Percentiles rank a stretch among this genome's conserved stretches.
Evolutionary conservation across 2,888 invertebrate genomes (phyloP).

Genomic region (Cosmia trapezina): DNA sequence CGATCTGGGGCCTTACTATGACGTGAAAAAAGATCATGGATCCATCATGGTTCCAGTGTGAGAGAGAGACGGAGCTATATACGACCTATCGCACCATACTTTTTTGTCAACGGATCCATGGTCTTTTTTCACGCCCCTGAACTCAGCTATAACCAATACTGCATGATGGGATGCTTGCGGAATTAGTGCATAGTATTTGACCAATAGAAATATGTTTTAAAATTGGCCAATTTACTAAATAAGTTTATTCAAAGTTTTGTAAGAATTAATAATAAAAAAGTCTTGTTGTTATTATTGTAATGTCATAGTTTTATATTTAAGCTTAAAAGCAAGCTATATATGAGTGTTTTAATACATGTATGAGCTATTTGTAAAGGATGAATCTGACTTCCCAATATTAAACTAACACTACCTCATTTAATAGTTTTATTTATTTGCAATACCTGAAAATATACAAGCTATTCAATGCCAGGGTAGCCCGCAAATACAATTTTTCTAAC

Average conservation of each 20-base stretch:
- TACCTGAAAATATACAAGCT: not conserved
- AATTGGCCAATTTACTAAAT: conserved; percentile 44
- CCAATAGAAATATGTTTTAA: conserved; percentile 52
- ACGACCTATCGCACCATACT: too few species aligned
- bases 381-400: conserved; percentile 30
- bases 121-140: too few species aligned
- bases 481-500: too few species aligned
- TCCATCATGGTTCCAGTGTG: too few species aligned
- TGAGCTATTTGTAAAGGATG: not conserved
- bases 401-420: conserved; percentile 46
- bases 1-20: too few species aligned
- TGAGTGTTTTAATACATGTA: conserved; percentile 13
- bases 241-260: not conserved
- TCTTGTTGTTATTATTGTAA: conserved; percentile 32
- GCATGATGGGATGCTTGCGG: not conserved
- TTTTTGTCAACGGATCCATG: too few species aligned
- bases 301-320: conserved; percentile 17
- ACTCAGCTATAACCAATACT: too few species aligned
- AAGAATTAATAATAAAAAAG: conserved; percentile 7
- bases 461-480: not conserved
- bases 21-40: too few species aligned
- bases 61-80: too few species aligned
- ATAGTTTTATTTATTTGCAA: not conserved
- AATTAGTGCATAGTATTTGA: conserved; percentile 11
- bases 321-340: not conserved